These are phyloP conservation scores for Cochlearius cochlearius DNA, from an alignment of 2,113 vertebrate genomes.

Conservation along the genomic window DNA sequence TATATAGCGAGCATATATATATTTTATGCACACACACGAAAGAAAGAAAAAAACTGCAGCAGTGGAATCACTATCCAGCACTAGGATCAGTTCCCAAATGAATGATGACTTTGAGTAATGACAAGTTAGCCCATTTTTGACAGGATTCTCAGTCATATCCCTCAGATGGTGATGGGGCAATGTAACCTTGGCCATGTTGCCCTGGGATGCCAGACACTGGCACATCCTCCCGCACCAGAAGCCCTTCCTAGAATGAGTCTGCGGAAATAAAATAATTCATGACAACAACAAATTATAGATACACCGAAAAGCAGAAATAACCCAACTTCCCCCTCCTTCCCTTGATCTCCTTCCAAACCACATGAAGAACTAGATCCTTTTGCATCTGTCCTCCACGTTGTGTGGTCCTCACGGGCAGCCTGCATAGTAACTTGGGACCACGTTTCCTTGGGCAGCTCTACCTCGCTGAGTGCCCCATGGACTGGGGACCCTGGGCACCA, in stretches of 20 bases:
- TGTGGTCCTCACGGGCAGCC: not conserved
- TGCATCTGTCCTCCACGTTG: not conserved
- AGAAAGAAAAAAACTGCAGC: not conserved
- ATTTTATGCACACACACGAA: not conserved
- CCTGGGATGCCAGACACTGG: not conserved
- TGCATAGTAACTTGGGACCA: fast-evolving
- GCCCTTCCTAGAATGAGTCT: not conserved
- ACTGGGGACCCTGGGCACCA: not conserved
- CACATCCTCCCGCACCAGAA: not conserved
- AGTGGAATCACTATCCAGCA: not conserved
- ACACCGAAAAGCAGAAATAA: not conserved
- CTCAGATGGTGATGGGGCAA: not conserved
- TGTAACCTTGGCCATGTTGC: not conserved
- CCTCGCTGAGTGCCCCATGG: too few relatives aligned
- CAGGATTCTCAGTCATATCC: not conserved
- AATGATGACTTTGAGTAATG: conserved; percentile 1
- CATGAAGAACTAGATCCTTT: not conserved
- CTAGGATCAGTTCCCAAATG: not conserved
- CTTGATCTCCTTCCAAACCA: not conserved
- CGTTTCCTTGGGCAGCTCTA: not conserved
- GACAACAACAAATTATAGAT: not conserved
- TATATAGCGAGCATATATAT: not conserved
- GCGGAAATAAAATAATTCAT: not conserved
- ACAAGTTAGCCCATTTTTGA: not conserved
- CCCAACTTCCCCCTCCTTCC: not conserved